Percentiles rank a stretch among this genome's conserved stretches.
Evolutionary conservation across 2,113 vertebrate species (phyloP).

Genomic region (Sigmodon hispidus): DNA sequence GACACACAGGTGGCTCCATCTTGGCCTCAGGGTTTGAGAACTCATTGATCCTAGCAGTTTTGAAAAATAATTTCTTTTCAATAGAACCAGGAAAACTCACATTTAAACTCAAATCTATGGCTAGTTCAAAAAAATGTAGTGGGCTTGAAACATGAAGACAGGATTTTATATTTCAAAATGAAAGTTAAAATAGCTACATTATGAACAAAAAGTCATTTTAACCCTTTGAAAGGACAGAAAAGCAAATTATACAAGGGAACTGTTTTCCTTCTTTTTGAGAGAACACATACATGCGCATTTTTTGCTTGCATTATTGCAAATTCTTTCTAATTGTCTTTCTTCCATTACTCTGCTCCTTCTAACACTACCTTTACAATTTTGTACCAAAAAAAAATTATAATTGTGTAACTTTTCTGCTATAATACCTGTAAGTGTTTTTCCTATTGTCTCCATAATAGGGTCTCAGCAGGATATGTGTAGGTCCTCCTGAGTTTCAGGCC

Average conservation of each 20-base stretch:
- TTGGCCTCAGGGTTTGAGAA: neutral
- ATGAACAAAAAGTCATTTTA: slow-evolving; percentile 15
- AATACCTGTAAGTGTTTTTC: neutral
- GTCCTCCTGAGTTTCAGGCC: neutral
- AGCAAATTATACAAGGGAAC: neutral
- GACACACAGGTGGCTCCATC: neutral
- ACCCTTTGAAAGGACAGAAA: neutral
- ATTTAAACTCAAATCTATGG: neutral
- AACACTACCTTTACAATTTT: neutral
- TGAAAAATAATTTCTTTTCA: neutral
- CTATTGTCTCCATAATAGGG: slow-evolving; percentile 45
- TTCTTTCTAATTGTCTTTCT: neutral
- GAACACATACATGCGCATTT: neutral
- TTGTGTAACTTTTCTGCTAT: neutral
- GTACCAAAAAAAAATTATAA: neutral
- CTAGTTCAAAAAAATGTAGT: neutral
- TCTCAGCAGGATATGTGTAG: neutral
- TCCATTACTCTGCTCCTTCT: neutral
- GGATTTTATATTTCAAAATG: neutral
- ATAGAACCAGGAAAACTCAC: neutral
- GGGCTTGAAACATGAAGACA: neutral
- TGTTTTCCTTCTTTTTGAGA: neutral
- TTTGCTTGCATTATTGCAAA: neutral
- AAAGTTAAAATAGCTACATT: slow-evolving; percentile 19
- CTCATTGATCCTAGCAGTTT: neutral